Evolutionary conservation across 1,140 invertebrate genomes (phyloP), one percentile per base, ranked within the genome.

Genomic region (Drosophila ohnishii): DNA sequence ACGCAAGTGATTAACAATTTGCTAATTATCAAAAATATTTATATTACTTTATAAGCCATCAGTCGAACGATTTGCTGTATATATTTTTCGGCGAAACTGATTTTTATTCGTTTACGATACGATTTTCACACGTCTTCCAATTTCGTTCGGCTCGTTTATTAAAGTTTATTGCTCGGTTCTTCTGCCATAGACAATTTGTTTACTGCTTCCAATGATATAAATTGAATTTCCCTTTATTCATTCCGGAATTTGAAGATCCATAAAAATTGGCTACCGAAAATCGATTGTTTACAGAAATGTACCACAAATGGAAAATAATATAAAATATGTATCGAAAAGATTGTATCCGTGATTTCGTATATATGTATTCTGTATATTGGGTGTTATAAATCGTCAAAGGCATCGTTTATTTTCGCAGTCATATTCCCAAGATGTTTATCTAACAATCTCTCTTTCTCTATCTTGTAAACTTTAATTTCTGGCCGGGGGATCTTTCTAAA

Each of bases 321-420:
- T 75, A 42, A 14, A 25, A 28, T 48, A 28, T 53, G 4, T 40
- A 59, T 22, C 16, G 9, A 35, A 19, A 61, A 65, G 14, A 39
- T 16, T 3, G 11, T 42, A 19, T 30, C 16, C 35, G 25, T 44
- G 13, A 44, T 47, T 25, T 19, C 11, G 25, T 25, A 13, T 60
- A 34, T 50, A 10, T 25, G 53, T 50, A 13, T 39, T 3, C 7
- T 44, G 7, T 16, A 51, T 19, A 34, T 40, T 11, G 32, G 35
- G 10, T 44, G 5, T 73, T 39, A 32, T 48, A 48, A 32, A 40
- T 47, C 25, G 39, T 40, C 25, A 58, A 45, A 45, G 37, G 69
- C 58, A 67, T 70, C 39, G 74, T 64, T 78, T 85, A 60, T 66
- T 60, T 84, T 63, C 44, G 44, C 32, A 74, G 32, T 60, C 64